phyloP scores from a whole-genome alignment of 1,140 invertebrate species.

The Callitettix versicolor region DNA sequence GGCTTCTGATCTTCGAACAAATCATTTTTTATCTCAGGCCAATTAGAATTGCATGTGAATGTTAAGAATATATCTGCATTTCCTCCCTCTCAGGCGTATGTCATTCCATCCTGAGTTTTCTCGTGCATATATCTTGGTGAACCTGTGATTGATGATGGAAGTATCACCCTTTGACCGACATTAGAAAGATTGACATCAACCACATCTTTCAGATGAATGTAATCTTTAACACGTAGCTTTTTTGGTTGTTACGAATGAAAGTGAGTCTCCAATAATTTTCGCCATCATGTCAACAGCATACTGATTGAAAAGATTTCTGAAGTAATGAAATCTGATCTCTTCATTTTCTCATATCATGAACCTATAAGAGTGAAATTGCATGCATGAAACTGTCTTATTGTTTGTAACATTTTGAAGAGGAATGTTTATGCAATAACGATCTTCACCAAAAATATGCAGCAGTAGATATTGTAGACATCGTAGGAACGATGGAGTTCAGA shows the following conservation, averaged over 20 bases:
- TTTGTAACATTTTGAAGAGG: background rate
- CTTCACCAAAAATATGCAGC: conserved; percentile 36
- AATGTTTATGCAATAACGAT: conserved; percentile 15
- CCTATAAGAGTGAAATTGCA: conserved; percentile 27
- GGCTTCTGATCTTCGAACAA: background rate
- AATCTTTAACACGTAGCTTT: conserved; percentile 35
- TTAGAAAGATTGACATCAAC: conserved; percentile 7
- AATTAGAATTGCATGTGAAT: conserved; percentile 20
- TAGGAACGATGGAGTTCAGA: conserved; percentile 36
- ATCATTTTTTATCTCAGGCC: conserved; percentile 22
- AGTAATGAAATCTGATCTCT: conserved; percentile 26
- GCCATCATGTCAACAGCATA: conserved; percentile 38
- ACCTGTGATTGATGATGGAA: conserved; percentile 32
- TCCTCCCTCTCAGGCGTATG: conserved; percentile 33
- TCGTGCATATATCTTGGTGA: conserved; percentile 35
- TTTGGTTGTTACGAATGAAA: conserved; percentile 36
- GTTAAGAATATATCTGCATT: conserved; percentile 20
- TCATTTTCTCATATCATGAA: conserved; percentile 25
- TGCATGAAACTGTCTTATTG: conserved; percentile 21
- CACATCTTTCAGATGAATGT: conserved; percentile 34
- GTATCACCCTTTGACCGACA: conserved; percentile 28
- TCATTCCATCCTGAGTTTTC: conserved; percentile 36
- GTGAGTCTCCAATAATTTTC: conserved; percentile 36
- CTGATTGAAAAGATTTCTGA: conserved; percentile 29
- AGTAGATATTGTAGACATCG: conserved; percentile 38